These are phyloP conservation scores for Tetramorium bicarinatum DNA, from an alignment of 2,888 invertebrate species.

Conservation along the genomic window DNA sequence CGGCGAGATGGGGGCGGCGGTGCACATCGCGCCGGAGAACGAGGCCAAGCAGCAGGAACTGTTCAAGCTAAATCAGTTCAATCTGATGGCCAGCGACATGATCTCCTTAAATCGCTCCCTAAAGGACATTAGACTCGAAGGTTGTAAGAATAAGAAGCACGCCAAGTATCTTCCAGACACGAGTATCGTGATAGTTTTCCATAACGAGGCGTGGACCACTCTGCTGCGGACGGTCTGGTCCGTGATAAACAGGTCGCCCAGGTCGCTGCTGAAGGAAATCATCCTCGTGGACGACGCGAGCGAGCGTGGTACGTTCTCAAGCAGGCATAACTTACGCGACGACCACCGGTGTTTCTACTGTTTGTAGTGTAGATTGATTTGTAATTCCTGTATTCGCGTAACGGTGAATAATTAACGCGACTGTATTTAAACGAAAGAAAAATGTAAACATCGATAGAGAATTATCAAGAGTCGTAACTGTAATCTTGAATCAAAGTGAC, in stretches of 20 bases:
- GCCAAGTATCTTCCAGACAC: constrained; percentile 95
- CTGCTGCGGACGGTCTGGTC: constrained; percentile 98
- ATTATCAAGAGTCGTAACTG: background rate
- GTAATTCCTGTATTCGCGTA: background rate
- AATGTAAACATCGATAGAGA: background rate
- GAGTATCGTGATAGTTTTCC: constrained; percentile 99
- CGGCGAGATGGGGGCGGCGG: constrained; percentile 97
- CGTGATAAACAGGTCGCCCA: constrained; percentile 97
- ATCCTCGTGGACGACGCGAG: constrained; percentile 99
- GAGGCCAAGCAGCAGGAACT: constrained; percentile 96
- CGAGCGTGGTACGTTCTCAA: constrained; percentile 91
- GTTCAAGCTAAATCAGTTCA: constrained; percentile 99
- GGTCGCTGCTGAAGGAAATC: constrained; percentile 95
- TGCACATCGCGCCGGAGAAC: constrained; percentile 94
- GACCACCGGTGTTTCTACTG: background rate
- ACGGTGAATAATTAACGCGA: too few species aligned
- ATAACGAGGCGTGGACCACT: constrained; percentile 99
- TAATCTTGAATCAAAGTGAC: background rate
- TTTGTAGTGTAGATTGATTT: background rate
- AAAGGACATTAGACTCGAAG: constrained; percentile 96
- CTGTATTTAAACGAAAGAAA: constrained; percentile 1
- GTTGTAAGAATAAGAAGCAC: constrained; percentile 94
- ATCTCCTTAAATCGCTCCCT: constrained; percentile 98
- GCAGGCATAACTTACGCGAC: background rate
- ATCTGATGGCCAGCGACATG: constrained; percentile 98